These are phyloP conservation scores for Lophochroa leadbeateri DNA, from an alignment of 2,113 vertebrate genomes.

Conservation along the genomic window DNA sequence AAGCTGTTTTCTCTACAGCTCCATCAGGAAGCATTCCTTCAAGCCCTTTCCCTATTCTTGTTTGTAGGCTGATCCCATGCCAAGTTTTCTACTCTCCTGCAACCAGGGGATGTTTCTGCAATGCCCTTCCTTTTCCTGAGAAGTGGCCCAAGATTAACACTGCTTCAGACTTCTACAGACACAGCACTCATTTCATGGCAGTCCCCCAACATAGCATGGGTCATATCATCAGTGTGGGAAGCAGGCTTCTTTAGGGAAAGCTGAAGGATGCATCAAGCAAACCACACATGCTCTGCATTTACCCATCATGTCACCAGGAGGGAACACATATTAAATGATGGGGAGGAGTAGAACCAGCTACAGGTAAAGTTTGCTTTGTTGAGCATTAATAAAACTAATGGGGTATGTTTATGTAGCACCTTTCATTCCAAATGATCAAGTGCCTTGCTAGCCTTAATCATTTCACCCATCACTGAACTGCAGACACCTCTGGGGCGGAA, in stretches of 20 bases:
- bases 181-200: neutral
- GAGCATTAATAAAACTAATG: conserved; percentile 56
- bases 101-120: neutral
- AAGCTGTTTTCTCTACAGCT: neutral
- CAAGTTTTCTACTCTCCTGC: neutral
- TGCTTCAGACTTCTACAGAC: neutral
- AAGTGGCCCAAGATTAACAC: neutral
- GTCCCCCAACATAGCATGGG: neutral
- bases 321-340: neutral
- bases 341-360: conserved; percentile 5
- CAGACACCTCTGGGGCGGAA: conserved; percentile 61
- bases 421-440: conserved; percentile 55
- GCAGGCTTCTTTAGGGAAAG: neutral
- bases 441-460: conserved; percentile 29
- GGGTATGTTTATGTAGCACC: conserved; percentile 44
- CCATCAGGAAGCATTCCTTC: neutral
- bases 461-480: conserved; percentile 55
- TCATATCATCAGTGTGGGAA: neutral
- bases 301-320: neutral
- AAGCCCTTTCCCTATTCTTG: neutral
- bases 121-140: neutral
- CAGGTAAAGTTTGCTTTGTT: conserved; percentile 46
- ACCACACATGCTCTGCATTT: neutral
- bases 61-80: neutral
- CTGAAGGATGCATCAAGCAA: neutral